Evolutionary conservation across 2,797 vertebrate species (phyloP).

Genomic region (Merluccius polli): DNA sequence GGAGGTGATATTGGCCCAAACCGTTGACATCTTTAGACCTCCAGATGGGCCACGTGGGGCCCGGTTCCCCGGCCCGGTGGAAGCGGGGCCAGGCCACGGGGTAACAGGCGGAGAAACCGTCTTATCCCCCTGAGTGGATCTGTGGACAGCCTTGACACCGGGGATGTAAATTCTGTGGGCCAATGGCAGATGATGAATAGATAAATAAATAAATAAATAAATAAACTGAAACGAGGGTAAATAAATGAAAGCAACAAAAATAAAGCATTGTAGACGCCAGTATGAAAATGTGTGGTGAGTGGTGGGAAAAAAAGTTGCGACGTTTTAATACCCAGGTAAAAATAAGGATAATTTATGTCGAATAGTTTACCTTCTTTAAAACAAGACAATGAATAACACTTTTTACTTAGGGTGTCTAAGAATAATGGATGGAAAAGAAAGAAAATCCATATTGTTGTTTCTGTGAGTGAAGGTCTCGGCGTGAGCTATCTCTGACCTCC

Average conservation of each 20-base stretch:
- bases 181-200: constrained; percentile 61
- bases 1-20: constrained; percentile 48
- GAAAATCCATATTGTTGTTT: constrained; percentile 54
- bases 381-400: constrained; percentile 24
- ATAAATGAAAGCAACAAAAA: background rate
- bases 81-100: constrained; percentile 61
- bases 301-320: constrained; percentile 33
- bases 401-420: constrained; percentile 3
- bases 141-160: constrained; percentile 65
- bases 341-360: constrained; percentile 38
- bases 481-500: constrained; percentile 27
- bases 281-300: background rate
- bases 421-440: constrained; percentile 38
- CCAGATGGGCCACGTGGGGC: constrained; percentile 54
- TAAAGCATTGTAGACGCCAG: background rate
- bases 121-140: constrained; percentile 75
- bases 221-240: background rate
- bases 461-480: constrained; percentile 33
- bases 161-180: constrained; percentile 69
- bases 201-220: constrained; percentile 42
- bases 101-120: constrained; percentile 77
- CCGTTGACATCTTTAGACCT: constrained; percentile 58
- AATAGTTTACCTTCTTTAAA: constrained; percentile 45
- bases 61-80: constrained; percentile 51
- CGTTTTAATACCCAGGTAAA: constrained; percentile 36